Conservation (phyloP, 2,113 vertebrate species). For the Anolis sagrei region DNA sequence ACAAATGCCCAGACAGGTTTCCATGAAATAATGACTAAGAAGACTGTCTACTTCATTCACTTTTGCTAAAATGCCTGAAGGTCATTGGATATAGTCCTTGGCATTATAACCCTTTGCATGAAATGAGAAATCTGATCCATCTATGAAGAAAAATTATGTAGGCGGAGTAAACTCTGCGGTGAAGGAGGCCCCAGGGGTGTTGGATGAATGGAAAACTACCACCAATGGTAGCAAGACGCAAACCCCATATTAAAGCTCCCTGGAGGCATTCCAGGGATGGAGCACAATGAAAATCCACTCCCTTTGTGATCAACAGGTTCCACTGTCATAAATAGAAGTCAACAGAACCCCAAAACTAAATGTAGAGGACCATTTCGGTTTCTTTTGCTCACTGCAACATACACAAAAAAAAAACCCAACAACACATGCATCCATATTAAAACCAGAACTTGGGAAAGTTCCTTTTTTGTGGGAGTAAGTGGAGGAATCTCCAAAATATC, state of each 20-base stretch:
- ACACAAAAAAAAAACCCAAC: too few relatives aligned
- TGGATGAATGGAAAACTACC: neutral
- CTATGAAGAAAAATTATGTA: too few relatives aligned
- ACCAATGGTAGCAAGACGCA: neutral
- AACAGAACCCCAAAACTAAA: too few relatives aligned
- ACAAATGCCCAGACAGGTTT: too few relatives aligned
- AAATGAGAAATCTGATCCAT: neutral
- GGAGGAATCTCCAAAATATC: neutral
- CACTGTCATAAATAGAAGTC: too few relatives aligned
- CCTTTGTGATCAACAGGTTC: too few relatives aligned
- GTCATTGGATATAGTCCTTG: neutral
- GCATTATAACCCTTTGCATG: neutral
- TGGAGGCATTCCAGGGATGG: too few relatives aligned
- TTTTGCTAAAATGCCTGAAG: neutral
- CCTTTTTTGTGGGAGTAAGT: neutral
- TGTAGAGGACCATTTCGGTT: too few relatives aligned
- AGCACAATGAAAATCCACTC: too few relatives aligned
- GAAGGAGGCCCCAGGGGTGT: neutral
- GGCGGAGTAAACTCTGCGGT: neutral
- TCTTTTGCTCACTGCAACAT: too few relatives aligned
- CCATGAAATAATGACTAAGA: neutral
- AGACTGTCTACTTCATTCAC: neutral
- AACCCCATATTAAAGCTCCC: neutral
- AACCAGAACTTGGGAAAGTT: too few relatives aligned
- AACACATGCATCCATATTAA: too few relatives aligned